A percentile compares a stretch with the other conserved stretches of the same genome.
Conservation (phyloP, 2,888 invertebrate species). For the Mesochorus sp. region DNA sequence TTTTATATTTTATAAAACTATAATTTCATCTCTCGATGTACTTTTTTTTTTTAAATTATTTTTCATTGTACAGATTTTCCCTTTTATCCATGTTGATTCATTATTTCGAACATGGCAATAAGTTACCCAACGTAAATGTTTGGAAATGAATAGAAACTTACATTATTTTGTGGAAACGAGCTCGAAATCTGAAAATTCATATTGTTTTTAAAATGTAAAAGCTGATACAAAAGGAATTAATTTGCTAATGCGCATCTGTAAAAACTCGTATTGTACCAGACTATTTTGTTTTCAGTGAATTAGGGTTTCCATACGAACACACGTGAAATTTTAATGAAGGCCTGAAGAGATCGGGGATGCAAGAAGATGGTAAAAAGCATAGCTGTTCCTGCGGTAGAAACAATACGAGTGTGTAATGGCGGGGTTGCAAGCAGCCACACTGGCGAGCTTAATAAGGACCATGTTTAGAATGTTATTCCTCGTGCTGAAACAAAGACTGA, state of each 20-base stretch:
- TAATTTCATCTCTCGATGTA: too few species aligned
- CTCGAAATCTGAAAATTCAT: too few species aligned
- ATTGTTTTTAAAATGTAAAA: not conserved
- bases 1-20: too few species aligned
- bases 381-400: conserved; percentile 71
- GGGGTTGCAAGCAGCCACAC: conserved; percentile 72
- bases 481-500: not conserved
- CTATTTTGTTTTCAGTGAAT: not conserved
- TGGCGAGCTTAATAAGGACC: conserved; percentile 74
- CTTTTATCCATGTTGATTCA: too few species aligned
- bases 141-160: too few species aligned
- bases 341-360: not conserved
- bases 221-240: not conserved
- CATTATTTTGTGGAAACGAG: too few species aligned
- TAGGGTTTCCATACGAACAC: conserved; percentile 23
- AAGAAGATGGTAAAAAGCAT: conserved; percentile 31
- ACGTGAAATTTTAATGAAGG: conserved; percentile 14
- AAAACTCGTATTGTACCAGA: not conserved
- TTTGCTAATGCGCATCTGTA: not conserved
- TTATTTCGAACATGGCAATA: too few species aligned
- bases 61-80: too few species aligned
- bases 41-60: too few species aligned
- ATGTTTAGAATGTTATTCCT: conserved; percentile 70
- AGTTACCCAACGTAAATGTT: too few species aligned
- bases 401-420: too few species aligned